phyloP scores from a whole-genome alignment of 2,113 vertebrate species.

The Cygnus buccinator region DNA sequence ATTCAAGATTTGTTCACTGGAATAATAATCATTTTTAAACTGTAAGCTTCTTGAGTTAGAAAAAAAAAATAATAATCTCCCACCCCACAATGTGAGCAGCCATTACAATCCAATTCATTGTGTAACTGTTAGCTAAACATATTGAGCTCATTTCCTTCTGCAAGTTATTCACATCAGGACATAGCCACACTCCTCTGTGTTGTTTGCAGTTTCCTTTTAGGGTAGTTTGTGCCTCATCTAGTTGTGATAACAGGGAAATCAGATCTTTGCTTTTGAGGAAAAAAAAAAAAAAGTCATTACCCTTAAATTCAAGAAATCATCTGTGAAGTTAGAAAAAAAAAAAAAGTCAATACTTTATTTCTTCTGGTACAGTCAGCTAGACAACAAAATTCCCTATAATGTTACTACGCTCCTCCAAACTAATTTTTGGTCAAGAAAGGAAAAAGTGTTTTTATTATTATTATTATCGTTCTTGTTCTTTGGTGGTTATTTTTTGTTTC shows the following conservation, averaged over 20 bases:
- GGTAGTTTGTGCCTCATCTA: not conserved
- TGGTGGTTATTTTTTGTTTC: not conserved
- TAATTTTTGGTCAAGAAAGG: not conserved
- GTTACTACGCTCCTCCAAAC: not conserved
- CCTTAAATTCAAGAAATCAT: not conserved
- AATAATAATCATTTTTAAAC: not conserved
- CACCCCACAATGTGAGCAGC: not conserved
- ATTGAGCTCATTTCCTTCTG: not conserved
- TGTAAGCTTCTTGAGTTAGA: not conserved
- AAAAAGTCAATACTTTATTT: not conserved
- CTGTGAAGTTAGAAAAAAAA: not conserved
- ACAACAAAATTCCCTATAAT: not conserved
- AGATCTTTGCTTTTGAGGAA: not conserved
- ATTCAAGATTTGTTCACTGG: not conserved
- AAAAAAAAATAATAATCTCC: not conserved
- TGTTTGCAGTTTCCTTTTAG: not conserved
- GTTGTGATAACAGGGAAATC: not conserved
- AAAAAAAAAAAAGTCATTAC: not conserved
- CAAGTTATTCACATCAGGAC: not conserved
- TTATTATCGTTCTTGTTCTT: not conserved
- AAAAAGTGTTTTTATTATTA: not conserved
- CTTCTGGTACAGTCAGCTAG: not conserved
- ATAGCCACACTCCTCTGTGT: not conserved
- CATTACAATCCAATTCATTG: not conserved
- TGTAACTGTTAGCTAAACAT: not conserved